Evolutionary conservation across 2,797 vertebrate genomes (phyloP), one percentile per base, ranked within the genome.

Genomic region (Rhynchotus rufescens): DNA sequence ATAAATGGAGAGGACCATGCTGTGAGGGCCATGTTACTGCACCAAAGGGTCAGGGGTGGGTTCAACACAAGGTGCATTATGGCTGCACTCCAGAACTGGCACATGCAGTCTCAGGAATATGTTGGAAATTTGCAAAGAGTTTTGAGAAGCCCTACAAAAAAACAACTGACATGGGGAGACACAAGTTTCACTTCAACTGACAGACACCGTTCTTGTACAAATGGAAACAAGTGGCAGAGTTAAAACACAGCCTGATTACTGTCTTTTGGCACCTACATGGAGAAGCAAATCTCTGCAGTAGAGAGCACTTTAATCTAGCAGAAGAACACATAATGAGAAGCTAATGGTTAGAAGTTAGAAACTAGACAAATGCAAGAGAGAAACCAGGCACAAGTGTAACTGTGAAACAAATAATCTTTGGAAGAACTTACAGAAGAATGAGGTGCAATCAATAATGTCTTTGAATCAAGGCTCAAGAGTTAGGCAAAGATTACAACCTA

Each of bases 161-260:
- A 60, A 89, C 84, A 88, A 86, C 57, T 13, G 34, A 10, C 8
- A n/a, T 28, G n/a, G 11, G 20, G 28, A 81, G 72, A 72, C 69
- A 7, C 26, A 34, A 9, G 19, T 25, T 81, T 90, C 69, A 34
- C 38, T 57, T 76, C 77, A 38, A 12, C 1, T 4, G 25, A 49
- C 73, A 54, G 44, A 67, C 6, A 15, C 56, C 3, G 17, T 60
- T 82, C 65, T 32, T 38, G 25, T 65, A 51, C 45, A 72, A 86
- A 80, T 32, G 51, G 57, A 30, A 32, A 1, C 30, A 45, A 77
- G 5, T n/a, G 54, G 57, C 40, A 75, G 74, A 51, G 54, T 80
- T 90, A 84, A 89, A 93, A 86, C 56, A 61, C 51, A 86, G 73
- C 28, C 22, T 89, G 83, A 93, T 51, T 89, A 65, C 40, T 71